Evolutionary conservation across 2,797 vertebrate genomes (phyloP).

Genomic region (Gymnothorax javanicus): DNA sequence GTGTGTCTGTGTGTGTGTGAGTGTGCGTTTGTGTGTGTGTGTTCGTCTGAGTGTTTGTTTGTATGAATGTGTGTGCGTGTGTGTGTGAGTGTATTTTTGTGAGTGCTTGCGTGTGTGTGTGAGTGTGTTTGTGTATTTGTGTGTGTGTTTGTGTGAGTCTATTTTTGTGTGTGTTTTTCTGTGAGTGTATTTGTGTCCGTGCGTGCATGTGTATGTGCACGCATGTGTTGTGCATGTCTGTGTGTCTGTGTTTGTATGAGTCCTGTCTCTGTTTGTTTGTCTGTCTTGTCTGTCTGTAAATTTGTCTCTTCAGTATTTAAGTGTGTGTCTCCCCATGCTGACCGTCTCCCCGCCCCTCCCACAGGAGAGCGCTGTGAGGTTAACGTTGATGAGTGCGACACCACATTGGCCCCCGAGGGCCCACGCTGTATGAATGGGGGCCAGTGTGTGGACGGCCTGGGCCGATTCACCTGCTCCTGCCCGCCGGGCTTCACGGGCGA

Average conservation of each 20-base stretch:
- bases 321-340: background rate
- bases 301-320: no score
- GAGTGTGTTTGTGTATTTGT: background rate
- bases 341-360: background rate
- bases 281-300: background rate
- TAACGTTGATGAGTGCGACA: slow-evolving; percentile 74
- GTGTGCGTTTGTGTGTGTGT: background rate
- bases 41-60: no score
- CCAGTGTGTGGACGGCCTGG: slow-evolving; percentile 82
- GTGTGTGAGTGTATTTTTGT: background rate
- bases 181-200: no score
- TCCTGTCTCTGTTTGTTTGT: background rate
- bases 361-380: slow-evolving; percentile 73
- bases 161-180: background rate
- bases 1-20: background rate
- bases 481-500: slow-evolving; percentile 85
- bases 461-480: slow-evolving; percentile 84
- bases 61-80: background rate
- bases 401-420: slow-evolving; percentile 57
- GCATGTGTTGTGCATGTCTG: no score
- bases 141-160: background rate
- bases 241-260: background rate
- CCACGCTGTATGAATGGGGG: slow-evolving; percentile 74
- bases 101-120: slow-evolving; percentile 35
- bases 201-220: no score